phyloP scores from a whole-genome alignment of 92 coral and sea anemone genomes.

The Diadumene lineata region DNA sequence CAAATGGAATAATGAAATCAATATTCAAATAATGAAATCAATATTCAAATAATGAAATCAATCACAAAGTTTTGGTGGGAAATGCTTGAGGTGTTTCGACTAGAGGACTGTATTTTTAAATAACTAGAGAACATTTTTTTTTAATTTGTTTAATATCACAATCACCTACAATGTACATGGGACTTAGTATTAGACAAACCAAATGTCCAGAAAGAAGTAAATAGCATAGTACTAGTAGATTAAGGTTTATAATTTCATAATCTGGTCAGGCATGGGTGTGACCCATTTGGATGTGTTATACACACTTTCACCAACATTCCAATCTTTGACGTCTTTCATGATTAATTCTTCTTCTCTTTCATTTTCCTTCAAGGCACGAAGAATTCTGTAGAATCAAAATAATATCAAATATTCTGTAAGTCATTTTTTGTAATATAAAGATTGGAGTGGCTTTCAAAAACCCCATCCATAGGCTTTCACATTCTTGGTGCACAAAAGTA shows the following conservation, averaged over 20 bases:
- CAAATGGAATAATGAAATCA: no score
- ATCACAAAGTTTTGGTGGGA: no score
- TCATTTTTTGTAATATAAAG: no score
- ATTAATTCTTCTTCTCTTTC: slow-evolving; percentile 84
- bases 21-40: no score
- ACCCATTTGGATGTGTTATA: slow-evolving; percentile 95
- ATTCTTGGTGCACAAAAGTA: no score
- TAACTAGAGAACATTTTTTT: no score
- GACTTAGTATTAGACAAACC: neutral
- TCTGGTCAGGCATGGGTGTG: slow-evolving; percentile 86
- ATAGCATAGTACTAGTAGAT: neutral
- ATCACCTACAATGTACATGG: neutral
- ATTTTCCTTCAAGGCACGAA: slow-evolving; percentile 83
- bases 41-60: no score
- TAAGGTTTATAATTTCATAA: slow-evolving; percentile 58
- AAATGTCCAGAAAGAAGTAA: neutral
- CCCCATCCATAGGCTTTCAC: no score
- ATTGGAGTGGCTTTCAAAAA: no score
- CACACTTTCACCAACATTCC: slow-evolving; percentile 94
- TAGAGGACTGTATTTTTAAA: no score
- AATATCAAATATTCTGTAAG: no score
- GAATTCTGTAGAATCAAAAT: slow-evolving; percentile 43
- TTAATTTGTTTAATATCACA: neutral
- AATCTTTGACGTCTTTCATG: slow-evolving; percentile 96
- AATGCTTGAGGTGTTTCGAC: no score